Base-by-base conservation (phyloP, 2,113 vertebrate genomes). In the Syngnathus typhle region DNA sequence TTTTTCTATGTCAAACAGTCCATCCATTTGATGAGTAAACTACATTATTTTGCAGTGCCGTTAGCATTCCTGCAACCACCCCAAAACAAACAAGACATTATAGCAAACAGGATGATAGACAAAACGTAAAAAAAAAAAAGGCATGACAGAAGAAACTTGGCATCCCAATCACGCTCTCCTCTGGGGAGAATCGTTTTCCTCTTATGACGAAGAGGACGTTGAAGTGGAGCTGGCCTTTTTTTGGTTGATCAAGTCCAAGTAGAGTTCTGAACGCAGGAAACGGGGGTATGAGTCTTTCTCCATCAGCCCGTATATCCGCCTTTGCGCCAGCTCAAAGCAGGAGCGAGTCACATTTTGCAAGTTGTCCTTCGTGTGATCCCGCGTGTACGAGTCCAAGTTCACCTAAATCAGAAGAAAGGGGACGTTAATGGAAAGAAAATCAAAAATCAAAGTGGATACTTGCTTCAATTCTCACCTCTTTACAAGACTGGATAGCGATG, bases 211-310 rank as follows among this genome's bases (percentile, higher is more conserved):
- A 0, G 93, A 89, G n/a, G 95, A 91, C 56, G 91, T 94, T 71
- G 91, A 93, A 0, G 93, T 88, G 79, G 93, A 90, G 84, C 91
- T 95, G 83, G 89, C 78, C 81, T 96, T 98, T 92, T 96, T 98
- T 90, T 95, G 96, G 89, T 96, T 95, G 80, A 95, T 90, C 88
- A 98, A 93, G 91, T 97, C 95, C 86, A 94, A 82, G 87, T 98
- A 99, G 67, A 99, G 92, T 87, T 98, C 95, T 1, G 96, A 99
- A 83, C 96, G 95, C 58, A 99, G 92, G 88, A 99, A 99, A 47
- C 97, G 94, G 0, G 97, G 95, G 68, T 98, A 99, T 0, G 97
- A 96, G 93, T 99, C 97, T 82, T 98, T 97, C 87, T 99, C 97
- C 96, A 99, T 99, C 58, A 99, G 92, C 69, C 95, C 96, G 0